Evolutionary conservation across 2,797 vertebrate genomes (phyloP).

Genomic region (Pampus argenteus): DNA sequence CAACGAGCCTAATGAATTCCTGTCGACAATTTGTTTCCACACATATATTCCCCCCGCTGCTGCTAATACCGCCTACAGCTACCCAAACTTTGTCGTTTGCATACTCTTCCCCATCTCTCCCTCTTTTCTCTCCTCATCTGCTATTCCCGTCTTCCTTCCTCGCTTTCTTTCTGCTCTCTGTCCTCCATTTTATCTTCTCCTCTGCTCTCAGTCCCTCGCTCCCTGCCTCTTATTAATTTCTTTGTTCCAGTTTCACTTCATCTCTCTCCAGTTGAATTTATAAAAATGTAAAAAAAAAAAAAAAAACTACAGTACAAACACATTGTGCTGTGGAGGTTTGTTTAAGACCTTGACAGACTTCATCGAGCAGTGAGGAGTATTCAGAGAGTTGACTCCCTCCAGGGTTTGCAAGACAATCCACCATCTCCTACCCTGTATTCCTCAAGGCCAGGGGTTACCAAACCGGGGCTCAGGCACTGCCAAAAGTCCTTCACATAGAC

Average conservation of each 20-base stretch:
- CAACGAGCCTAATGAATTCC: constrained; percentile 86
- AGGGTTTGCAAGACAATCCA: constrained; percentile 17
- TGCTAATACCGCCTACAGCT: constrained; percentile 66
- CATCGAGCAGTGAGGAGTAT: neutral
- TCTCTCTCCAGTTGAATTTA: constrained; percentile 4
- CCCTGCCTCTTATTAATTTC: neutral
- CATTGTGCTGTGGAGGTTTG: neutral
- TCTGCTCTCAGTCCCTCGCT: neutral
- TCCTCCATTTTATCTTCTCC: neutral
- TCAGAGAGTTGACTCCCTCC: constrained; percentile 4
- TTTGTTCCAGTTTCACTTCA: neutral
- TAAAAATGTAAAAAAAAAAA: neutral
- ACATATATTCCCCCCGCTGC: constrained; percentile 73
- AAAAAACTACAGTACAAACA: neutral
- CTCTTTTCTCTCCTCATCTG: constrained; percentile 2
- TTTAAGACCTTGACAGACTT: neutral
- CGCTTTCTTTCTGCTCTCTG: neutral
- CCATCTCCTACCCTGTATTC: constrained; percentile 17
- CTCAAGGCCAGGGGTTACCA: constrained; percentile 14
- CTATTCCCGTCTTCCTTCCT: constrained; percentile 10
- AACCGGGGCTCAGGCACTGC: neutral
- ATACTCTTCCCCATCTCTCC: constrained; percentile 18
- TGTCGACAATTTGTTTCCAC: constrained; percentile 81
- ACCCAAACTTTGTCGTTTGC: constrained; percentile 49
- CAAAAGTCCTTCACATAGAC: neutral